phyloP scores from a whole-genome alignment of 2,888 invertebrate species.

The Macropis europaea region DNA sequence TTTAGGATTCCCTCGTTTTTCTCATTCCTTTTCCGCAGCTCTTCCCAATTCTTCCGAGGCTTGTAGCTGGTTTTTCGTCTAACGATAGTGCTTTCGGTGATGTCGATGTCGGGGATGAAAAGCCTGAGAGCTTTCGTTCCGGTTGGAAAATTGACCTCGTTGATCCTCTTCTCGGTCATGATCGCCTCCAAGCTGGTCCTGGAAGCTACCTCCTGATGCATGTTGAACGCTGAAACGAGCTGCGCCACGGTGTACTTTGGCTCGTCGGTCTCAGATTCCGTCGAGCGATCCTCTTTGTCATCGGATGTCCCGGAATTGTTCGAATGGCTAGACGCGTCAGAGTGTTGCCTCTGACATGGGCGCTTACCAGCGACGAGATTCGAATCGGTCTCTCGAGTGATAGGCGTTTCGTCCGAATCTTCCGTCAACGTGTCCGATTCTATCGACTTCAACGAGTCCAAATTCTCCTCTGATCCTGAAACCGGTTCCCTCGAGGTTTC shows the following conservation, averaged over 20 bases:
- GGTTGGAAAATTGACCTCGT: constrained; percentile 78
- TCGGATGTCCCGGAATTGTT: constrained; percentile 75
- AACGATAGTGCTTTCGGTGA: constrained; percentile 75
- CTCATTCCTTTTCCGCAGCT: constrained; percentile 75
- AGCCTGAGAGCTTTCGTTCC: constrained; percentile 80
- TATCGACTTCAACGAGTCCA: constrained; percentile 76
- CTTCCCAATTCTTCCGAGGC: constrained; percentile 78
- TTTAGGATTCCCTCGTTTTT: constrained; percentile 75
- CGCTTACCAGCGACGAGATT: constrained; percentile 56
- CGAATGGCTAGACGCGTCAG: constrained; percentile 73
- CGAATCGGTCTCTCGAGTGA: constrained; percentile 21
- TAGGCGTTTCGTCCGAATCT: constrained; percentile 73
- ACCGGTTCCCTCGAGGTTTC: constrained; percentile 53
- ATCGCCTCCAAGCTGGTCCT: constrained; percentile 79
- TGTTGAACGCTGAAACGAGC: constrained; percentile 80
- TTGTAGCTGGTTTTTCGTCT: constrained; percentile 77
- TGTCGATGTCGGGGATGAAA: constrained; percentile 80
- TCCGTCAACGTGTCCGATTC: constrained; percentile 78
- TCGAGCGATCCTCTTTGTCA: constrained; percentile 75
- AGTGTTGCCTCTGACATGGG: constrained; percentile 72
- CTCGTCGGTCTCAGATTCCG: constrained; percentile 78
- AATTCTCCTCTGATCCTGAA: constrained; percentile 72
- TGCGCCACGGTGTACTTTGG: constrained; percentile 81
- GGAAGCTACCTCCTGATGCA: constrained; percentile 80
- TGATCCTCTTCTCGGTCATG: constrained; percentile 76